Conservation (phyloP, 23 tunicate genomes). For the Styela clava region DNA sequence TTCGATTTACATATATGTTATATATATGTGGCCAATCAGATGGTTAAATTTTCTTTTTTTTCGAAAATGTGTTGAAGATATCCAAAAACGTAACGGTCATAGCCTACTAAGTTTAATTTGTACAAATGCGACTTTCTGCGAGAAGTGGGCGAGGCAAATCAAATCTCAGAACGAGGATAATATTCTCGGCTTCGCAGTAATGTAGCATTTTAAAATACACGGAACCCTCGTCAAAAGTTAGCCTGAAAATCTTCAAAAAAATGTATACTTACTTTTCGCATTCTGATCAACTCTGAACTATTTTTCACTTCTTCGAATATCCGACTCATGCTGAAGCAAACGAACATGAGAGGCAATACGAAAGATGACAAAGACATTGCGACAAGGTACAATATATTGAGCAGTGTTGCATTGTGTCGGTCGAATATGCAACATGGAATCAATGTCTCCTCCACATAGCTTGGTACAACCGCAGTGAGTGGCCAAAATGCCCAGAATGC, state of each 20-base stretch:
- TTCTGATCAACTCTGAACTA: constrained; percentile 15
- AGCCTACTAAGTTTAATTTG: too few relatives aligned
- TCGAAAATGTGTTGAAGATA: too few relatives aligned
- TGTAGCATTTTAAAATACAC: too few relatives aligned
- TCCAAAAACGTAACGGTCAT: too few relatives aligned
- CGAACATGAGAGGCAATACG: constrained; percentile 30
- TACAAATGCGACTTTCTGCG: too few relatives aligned
- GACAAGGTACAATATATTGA: constrained; percentile 23
- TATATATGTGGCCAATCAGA: too few relatives aligned
- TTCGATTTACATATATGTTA: too few relatives aligned
- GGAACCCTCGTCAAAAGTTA: too few relatives aligned
- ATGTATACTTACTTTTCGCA: not conserved
- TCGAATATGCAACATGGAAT: constrained; percentile 56
- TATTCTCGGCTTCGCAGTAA: too few relatives aligned
- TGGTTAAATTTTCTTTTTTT: too few relatives aligned
- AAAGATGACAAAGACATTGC: constrained; percentile 36
- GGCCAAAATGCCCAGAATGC: constrained; percentile 36
- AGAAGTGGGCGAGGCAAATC: too few relatives aligned
- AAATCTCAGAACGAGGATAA: too few relatives aligned
- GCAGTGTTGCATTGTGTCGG: constrained; percentile 19
- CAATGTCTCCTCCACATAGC: constrained; percentile 34
- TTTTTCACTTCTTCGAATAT: constrained; percentile 25
- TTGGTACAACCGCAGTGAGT: constrained; percentile 27
- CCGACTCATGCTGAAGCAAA: constrained; percentile 27
- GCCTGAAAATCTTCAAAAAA: not conserved